Evolutionary conservation across 2,888 invertebrate genomes (phyloP), one percentile per base, ranked within the genome.

Genomic region (Cataglyphis rosenhaueri): DNA sequence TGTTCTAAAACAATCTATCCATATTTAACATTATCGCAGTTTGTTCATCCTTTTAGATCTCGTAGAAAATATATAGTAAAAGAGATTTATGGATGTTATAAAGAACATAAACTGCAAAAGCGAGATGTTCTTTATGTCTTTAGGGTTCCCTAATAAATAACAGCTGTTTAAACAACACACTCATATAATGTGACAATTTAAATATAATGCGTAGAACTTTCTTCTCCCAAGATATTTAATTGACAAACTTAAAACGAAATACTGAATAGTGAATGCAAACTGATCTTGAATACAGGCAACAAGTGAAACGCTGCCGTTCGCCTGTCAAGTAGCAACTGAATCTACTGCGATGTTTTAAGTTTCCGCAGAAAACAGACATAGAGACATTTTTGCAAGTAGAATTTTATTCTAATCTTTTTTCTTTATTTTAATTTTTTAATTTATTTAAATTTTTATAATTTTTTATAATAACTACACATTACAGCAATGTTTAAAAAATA

Each of bases 341-440:
- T 79, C 25, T 70, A 79, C 78, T 25, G 59, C 78, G 44, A n/a
- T 35, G 78, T 25, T 61, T 59, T 18, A 18, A 59, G n/a, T 1
- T 52, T 52, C 18, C 32, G 15, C 41, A 29, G 29, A n/a, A 35
- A 6, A 3, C 32, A 12, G 18, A 21, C 38, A 18, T 15, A 35
- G 4, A 59, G 15, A 35, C 29, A 18, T 41, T 44, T 44, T 0
- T 25, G 8, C 32, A 44, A 21, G 38, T 2, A 15, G 15, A 1
- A 9, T 38, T 38, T 38, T 52, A n/a, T 52, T n/a, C n/a, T 48
- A 48, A 48, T 52, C 48, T n/a, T n/a, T 52, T 52, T n/a, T n/a
- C 18, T 52, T 52, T 52, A 52, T 48, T 52, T 6, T 25, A 21
- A 55, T 57, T 57, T 71, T 18, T 6, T 25, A 29, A 12, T 6